These are phyloP conservation scores for Penelope pileata DNA, from an alignment of 2,113 vertebrate species.

Conservation along the genomic window DNA sequence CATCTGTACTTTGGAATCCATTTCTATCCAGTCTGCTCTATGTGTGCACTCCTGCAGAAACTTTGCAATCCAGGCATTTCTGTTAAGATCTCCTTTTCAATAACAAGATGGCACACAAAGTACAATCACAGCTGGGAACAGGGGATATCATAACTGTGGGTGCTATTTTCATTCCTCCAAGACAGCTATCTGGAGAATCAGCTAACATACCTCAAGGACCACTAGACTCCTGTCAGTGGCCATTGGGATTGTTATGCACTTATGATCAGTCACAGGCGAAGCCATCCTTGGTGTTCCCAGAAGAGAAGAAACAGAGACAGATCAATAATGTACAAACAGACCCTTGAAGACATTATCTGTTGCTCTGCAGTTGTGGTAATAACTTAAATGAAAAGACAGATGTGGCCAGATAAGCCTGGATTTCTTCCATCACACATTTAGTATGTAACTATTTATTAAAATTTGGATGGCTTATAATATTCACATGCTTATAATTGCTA, in stretches of 20 bases:
- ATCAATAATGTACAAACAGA: not conserved
- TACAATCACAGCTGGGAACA: not conserved
- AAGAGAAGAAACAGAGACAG: not conserved
- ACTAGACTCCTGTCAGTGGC: not conserved
- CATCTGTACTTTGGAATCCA: conserved; percentile 41
- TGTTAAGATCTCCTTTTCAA: not conserved
- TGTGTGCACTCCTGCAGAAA: not conserved
- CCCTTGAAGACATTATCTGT: not conserved
- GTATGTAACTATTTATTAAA: too few species aligned
- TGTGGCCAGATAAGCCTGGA: not conserved
- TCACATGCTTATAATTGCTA: not conserved
- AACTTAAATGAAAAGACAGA: not conserved
- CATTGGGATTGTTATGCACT: fast-evolving
- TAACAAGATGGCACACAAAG: not conserved
- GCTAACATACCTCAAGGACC: not conserved
- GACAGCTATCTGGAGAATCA: not conserved
- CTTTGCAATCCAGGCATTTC: not conserved
- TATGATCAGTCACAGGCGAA: not conserved
- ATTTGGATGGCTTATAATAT: not conserved
- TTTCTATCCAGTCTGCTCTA: not conserved
- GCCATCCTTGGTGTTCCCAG: not conserved
- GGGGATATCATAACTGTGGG: not conserved
- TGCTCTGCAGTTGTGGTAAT: not conserved
- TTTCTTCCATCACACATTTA: not conserved
- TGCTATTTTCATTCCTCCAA: not conserved